Percentiles rank a stretch among this genome's conserved stretches.
Evolutionary conservation across 2,113 vertebrate genomes (phyloP).

Genomic region (Marmota monax): DNA sequence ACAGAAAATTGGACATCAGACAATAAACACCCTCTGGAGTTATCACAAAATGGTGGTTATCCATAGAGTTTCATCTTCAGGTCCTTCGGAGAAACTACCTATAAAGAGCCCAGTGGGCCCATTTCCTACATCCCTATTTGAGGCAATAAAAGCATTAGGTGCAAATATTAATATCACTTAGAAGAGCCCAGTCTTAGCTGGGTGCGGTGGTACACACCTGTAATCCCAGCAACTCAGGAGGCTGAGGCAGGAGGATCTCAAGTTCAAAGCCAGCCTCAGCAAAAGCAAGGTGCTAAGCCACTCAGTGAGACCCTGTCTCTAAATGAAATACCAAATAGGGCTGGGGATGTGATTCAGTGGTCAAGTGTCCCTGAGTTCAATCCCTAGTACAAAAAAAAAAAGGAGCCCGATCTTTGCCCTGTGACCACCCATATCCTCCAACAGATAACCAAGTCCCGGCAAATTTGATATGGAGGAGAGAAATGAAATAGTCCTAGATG

Average conservation of each 20-base stretch:
- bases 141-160: background rate
- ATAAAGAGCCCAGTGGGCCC: background rate
- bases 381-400: no score
- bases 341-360: no score
- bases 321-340: no score
- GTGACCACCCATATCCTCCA: background rate
- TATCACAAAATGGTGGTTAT: background rate
- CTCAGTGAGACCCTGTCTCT: no score
- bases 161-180: conserved; percentile 38
- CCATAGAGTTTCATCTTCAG: background rate
- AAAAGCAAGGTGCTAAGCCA: no score
- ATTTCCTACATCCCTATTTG: background rate
- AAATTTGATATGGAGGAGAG: conserved; percentile 1
- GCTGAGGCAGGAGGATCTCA: no score
- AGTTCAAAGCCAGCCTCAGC: no score
- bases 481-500: background rate
- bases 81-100: background rate
- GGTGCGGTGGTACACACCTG: no score
- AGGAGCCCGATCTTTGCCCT: conserved; percentile 13
- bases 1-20: background rate
- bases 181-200: background rate
- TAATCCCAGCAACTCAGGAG: no score
- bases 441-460: background rate
- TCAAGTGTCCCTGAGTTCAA: no score
- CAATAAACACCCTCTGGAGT: background rate